Evolutionary conservation across 2,888 invertebrate species (phyloP), one percentile per base, ranked within the genome.

Genomic region (Drosophila flavopinicola): DNA sequence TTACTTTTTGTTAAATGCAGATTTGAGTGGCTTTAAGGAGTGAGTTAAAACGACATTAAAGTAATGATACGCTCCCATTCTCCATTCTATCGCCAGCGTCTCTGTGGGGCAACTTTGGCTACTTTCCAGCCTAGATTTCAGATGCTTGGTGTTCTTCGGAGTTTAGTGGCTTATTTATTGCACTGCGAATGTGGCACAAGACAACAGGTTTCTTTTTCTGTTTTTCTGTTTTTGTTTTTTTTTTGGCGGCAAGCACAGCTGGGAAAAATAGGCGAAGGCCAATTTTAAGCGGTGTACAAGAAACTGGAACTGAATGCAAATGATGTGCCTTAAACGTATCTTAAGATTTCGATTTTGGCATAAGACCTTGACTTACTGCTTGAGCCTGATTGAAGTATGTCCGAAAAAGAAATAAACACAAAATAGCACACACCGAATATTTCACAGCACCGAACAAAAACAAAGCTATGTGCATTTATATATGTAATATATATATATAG

Each of bases 181-280:
- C 67, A 56, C 38, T 25, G 32, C 38, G 32, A 68, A 60, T 65
- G 71, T 61, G 84, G 79, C 75, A 83, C 72, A 83, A 51, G 77
- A 57, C 66, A 83, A 65, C 73, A 61, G 58, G 66, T 71, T 58
- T 44, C 10, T 37, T 6, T 2, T 35, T 67, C 58, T 61, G 37
- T 44, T 37, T 37, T 6, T 7, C 17, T 67, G n/a, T 61, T 61
- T 44, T 37, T 37, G 2, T 7, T 44, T 37, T 37, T 6, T 7
- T 35, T 67, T 61, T 61, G 42, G 44, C 45, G 45, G 60, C 52
- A 48, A 47, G 32, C 11, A 39, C 41, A 38, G 51, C 35, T 39
- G 30, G n/a, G n/a, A 37, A 57, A 74, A 69, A 74, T 79, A 71
- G 79, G 79, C 79, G 71, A 80, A 80, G 77, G 79, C 77, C 79